These are phyloP conservation scores for Crypturellus undulatus DNA, from an alignment of 2,113 vertebrate species.

Conservation along the genomic window DNA sequence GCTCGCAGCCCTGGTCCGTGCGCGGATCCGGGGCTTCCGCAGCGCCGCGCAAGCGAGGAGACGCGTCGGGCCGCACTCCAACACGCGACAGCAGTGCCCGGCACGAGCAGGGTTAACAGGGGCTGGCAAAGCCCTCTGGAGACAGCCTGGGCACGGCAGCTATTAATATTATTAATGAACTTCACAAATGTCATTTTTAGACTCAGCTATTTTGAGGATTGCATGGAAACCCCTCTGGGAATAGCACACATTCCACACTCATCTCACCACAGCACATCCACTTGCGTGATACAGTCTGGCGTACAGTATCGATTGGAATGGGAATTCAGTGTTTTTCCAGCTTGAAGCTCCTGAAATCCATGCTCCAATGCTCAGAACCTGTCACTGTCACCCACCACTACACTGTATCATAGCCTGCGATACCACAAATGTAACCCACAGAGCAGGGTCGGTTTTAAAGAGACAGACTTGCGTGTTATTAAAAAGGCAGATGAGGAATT, in stretches of 20 bases:
- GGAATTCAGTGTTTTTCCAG: not conserved
- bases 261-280: not conserved
- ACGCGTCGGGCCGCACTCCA: too few relatives aligned
- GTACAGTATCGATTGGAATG: not conserved
- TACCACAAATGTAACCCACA: too few relatives aligned
- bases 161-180: constrained; percentile 54
- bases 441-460: too few relatives aligned
- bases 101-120: not conserved
- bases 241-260: not conserved
- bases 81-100: too few relatives aligned
- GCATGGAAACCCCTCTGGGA: not conserved
- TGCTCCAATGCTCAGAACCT: not conserved
- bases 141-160: constrained; percentile 53
- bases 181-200: constrained; percentile 67
- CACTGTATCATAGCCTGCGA: not conserved
- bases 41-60: too few relatives aligned
- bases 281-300: not conserved
- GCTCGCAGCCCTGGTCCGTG: too few relatives aligned
- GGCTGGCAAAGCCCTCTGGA: constrained; percentile 13
- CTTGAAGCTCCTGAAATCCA: not conserved
- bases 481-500: not conserved
- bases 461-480: fast-evolving
- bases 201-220: constrained; percentile 53
- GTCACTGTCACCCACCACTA: fast-evolving
- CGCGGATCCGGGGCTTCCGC: too few relatives aligned